phyloP scores from a whole-genome alignment of 2,797 vertebrate genomes.

The Pseudochirops corinnae region DNA sequence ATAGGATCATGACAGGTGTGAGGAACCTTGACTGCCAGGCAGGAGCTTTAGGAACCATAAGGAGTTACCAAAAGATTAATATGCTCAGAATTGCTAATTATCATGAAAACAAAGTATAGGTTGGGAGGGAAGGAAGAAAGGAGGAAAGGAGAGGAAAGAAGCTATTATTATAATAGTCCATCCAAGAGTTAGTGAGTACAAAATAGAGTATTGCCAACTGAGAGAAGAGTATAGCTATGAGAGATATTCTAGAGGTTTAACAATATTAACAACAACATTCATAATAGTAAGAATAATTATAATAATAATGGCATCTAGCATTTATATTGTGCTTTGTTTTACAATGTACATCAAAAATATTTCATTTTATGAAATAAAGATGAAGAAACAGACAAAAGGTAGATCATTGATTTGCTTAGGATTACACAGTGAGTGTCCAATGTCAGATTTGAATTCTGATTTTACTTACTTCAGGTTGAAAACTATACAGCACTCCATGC shows the following conservation, averaged over 20 bases:
- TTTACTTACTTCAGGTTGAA: neutral
- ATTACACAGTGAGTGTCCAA: neutral
- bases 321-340: neutral
- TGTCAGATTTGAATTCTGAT: neutral
- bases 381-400: neutral
- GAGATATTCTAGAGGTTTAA: neutral
- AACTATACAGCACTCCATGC: neutral
- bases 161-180: neutral
- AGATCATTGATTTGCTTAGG: neutral
- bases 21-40: neutral
- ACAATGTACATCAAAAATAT: neutral
- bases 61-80: too few species aligned
- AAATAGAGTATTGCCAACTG: neutral
- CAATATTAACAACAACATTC: neutral
- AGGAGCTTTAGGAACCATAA: neutral
- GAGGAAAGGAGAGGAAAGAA: neutral
- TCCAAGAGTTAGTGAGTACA: neutral
- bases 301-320: neutral
- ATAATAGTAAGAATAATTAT: neutral
- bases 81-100: neutral
- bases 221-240: neutral
- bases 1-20: neutral
- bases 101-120: neutral
- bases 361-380: neutral
- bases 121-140: neutral